Evolutionary conservation across 35 echinoderm and acorn worm genomes (phyloP).

Genomic region (Heliocidaris erythrogramma): DNA sequence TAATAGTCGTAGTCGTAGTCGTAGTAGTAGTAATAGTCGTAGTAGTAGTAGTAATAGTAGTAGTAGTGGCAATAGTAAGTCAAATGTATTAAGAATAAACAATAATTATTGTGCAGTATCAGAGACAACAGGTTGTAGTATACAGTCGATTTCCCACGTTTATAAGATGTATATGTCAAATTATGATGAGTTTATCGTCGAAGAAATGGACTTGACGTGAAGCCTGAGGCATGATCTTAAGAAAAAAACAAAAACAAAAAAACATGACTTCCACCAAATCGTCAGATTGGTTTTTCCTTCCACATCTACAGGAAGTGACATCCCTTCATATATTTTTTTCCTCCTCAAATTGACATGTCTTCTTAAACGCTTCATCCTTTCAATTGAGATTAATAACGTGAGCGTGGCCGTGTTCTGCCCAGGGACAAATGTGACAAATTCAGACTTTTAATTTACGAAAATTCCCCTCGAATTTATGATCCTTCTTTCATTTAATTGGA

Average conservation of each 20-base stretch:
- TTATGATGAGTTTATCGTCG: background rate
- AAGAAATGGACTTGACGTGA: background rate
- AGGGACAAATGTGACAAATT: constrained; percentile 36
- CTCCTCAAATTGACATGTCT: background rate
- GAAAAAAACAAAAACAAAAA: background rate
- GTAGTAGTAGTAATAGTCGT: too few relatives aligned
- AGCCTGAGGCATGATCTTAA: background rate
- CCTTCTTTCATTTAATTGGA: constrained; percentile 33
- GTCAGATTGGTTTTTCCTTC: background rate
- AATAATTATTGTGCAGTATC: too few relatives aligned
- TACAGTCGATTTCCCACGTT: too few relatives aligned
- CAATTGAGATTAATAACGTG: constrained; percentile 8
- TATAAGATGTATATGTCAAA: background rate
- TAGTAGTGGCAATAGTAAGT: too few relatives aligned
- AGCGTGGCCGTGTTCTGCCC: background rate
- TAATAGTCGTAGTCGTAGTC: too few relatives aligned
- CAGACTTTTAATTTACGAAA: constrained; percentile 41
- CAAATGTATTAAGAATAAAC: too few relatives aligned
- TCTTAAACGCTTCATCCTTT: background rate
- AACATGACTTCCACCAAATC: background rate
- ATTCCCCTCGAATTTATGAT: background rate
- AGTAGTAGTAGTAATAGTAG: too few relatives aligned
- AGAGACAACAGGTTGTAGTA: too few relatives aligned
- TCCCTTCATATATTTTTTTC: background rate
- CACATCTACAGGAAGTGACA: background rate